phyloP scores from a whole-genome alignment of 2,113 vertebrate species.

The Panthera leo region DNA sequence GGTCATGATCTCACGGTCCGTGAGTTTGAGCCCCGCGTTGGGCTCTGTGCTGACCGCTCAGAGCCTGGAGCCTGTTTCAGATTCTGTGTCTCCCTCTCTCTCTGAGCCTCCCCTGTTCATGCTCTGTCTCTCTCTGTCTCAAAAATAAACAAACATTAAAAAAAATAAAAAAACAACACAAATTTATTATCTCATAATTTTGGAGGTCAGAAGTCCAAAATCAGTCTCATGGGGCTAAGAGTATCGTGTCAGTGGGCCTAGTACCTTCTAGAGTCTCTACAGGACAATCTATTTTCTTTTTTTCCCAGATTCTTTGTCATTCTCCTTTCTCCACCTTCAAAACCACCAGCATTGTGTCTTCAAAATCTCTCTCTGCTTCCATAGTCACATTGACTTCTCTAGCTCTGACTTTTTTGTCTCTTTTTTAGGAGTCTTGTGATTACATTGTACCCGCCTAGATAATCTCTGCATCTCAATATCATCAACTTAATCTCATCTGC shows the following conservation, averaged over 20 bases:
- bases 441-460: no score
- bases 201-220: not conserved
- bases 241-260: not conserved
- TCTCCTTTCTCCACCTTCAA: not conserved
- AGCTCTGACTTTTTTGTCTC: not conserved
- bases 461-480: not conserved
- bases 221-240: not conserved
- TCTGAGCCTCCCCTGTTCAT: no score
- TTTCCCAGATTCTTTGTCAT: not conserved
- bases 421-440: not conserved
- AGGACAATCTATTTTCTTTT: not conserved
- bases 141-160: no score
- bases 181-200: not conserved
- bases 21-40: no score
- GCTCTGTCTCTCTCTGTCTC: no score
- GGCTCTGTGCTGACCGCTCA: no score
- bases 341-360: not conserved
- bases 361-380: not conserved
- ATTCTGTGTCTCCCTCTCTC: no score
- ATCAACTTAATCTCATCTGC: not conserved
- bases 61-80: no score
- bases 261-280: not conserved
- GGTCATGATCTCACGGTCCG: no score
- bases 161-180: not conserved
- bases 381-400: not conserved